Base-by-base conservation (phyloP, 2,797 vertebrate species). In the Perdix hodgsoniae region DNA sequence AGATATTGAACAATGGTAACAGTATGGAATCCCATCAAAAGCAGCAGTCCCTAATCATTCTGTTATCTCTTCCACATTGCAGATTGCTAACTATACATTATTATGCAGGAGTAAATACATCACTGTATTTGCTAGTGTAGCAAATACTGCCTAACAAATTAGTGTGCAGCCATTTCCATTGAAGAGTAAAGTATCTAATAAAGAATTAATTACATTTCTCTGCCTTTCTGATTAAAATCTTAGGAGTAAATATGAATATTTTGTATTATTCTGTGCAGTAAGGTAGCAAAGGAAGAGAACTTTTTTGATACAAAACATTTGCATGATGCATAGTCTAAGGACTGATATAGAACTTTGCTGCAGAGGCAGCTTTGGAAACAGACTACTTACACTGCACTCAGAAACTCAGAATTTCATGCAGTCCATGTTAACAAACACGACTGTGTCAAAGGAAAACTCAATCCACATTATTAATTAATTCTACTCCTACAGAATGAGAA, bases 141-240 rank as follows among this genome's bases (percentile, higher is more conserved):
- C 6, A 91, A 83, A 56, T 15, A 33, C 52, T 75, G 8, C 18
- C 66, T 90, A 70, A 91, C 15, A 91, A 66, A 90, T 95, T 69
- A 92, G 60, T 31, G 22, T 72, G 31, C 49, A 81, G 31, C 10
- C 19, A 15, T 89, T 89, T 76, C 24, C 27, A 45, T 3, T 65
- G 37, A 52, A 86, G 23, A 44, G 8, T 50, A 63, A 74, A 2
- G 2, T 33, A 54, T 44, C n/a, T 54, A 60, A 33, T 17, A 8
- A 79, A 64, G 29, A 39, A 33, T 45, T 96, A 90, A 93, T 95
- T 92, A 70, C 73, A 90, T 71, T 57, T 33, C 37, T 93, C 60
- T 93, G 40, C 52, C 31, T 94, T 75, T 94, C 33, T 67, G 24
- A 80, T 85, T 93, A 94, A 91, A 95, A 90, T 31, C 52, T 83